Evolutionary conservation across 2,113 vertebrate genomes (phyloP).

Genomic region (Struthio camelus): DNA sequence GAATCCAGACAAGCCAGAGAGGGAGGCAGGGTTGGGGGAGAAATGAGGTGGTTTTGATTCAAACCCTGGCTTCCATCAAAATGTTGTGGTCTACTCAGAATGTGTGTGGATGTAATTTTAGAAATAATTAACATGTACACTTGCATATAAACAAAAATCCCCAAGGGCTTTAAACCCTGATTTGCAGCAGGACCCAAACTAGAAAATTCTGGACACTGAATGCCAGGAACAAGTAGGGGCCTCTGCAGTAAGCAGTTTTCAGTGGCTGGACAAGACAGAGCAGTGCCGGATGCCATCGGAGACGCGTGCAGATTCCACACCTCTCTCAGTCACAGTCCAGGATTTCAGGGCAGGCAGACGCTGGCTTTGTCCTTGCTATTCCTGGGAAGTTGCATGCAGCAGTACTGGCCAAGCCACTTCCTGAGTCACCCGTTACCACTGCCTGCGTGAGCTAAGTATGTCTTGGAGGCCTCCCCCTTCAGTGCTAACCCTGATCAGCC

Average conservation of each 20-base stretch:
- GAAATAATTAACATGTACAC: not conserved
- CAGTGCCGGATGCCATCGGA: not conserved
- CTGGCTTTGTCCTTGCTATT: not conserved
- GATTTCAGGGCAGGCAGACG: rapidly evolving
- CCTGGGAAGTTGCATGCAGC: not conserved
- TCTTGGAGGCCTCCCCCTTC: not conserved
- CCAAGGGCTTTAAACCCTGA: not conserved
- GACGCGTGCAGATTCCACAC: not conserved
- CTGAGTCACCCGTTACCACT: not conserved
- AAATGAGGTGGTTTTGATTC: slow-evolving; percentile 33
- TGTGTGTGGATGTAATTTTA: not conserved
- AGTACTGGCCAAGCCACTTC: not conserved
- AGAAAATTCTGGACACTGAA: not conserved
- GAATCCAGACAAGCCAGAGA: not conserved
- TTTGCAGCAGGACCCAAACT: not conserved
- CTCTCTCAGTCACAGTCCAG: not conserved
- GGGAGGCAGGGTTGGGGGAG: not conserved
- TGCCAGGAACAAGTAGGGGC: not conserved
- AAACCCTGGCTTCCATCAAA: not conserved
- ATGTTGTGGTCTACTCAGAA: slow-evolving; percentile 8
- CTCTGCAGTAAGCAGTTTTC: not conserved
- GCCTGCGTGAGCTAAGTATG: not conserved
- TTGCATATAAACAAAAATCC: not conserved
- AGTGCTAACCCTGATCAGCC: not conserved
- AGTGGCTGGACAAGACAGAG: not conserved